Percentiles rank a stretch among this genome's conserved stretches.
Conservation (phyloP, 2,797 vertebrate genomes). For the Myoxocephalus aenaeus region DNA sequence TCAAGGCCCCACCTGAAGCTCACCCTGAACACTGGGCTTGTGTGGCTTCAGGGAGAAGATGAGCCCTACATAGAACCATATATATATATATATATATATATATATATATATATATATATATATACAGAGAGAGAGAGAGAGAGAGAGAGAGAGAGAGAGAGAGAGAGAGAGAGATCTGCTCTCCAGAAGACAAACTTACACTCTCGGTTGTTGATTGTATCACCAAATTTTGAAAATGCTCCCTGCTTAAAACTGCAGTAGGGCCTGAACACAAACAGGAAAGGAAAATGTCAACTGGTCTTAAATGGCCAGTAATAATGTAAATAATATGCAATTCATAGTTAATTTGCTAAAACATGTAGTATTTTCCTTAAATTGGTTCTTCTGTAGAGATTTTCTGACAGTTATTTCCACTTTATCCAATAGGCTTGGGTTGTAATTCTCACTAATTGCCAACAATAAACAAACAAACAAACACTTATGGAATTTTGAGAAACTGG, state of each 20-base stretch:
- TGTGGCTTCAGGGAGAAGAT: neutral
- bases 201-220: no score
- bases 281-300: neutral
- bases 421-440: constrained; percentile 17
- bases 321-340: neutral
- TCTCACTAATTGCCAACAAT: constrained; percentile 37
- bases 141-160: no score
- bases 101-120: no score
- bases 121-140: no score
- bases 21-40: neutral
- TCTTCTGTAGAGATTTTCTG: neutral
- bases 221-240: neutral
- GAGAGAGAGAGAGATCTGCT: no score
- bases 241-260: neutral
- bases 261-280: neutral
- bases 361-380: neutral
- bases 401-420: constrained; percentile 21
- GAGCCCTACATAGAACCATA: neutral
- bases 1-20: neutral
- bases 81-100: no score
- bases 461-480: constrained; percentile 31
- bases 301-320: constrained; percentile 5
- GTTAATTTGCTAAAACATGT: neutral
- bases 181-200: no score
- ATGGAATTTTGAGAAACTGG: constrained; percentile 8